A percentile compares a stretch with the other conserved stretches of the same genome.
Conservation (phyloP, 2,113 vertebrate genomes). For the Gymnobelideus leadbeateri region DNA sequence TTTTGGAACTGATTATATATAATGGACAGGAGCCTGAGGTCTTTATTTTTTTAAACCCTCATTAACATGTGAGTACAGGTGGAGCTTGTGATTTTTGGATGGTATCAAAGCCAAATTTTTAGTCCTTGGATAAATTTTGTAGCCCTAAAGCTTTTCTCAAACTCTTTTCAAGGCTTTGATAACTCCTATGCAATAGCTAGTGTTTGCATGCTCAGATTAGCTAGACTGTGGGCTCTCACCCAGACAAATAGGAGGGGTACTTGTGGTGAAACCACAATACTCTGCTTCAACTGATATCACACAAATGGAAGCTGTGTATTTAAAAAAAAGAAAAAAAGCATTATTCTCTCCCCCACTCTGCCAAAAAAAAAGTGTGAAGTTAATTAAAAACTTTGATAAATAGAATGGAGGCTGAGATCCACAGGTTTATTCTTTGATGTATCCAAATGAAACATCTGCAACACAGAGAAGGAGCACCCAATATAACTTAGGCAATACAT, state of each 20-base stretch:
- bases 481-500: constrained; percentile 45
- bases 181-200: constrained; percentile 36
- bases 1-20: not conserved
- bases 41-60: constrained; percentile 3
- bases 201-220: constrained; percentile 25
- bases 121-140: constrained; percentile 30
- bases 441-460: constrained; percentile 7
- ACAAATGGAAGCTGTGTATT: not conserved
- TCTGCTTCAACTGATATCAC: constrained; percentile 16
- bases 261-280: not conserved
- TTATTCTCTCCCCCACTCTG: not conserved
- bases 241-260: constrained; percentile 30
- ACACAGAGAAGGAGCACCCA: constrained; percentile 18
- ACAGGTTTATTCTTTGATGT: constrained; percentile 32
- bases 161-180: constrained; percentile 27
- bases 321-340: not conserved
- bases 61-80: not conserved
- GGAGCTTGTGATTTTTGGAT: not conserved
- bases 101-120: constrained; percentile 32
- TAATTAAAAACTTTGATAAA: constrained; percentile 15
- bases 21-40: not conserved
- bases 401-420: not conserved
- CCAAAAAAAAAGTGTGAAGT: not conserved
- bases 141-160: constrained; percentile 56
- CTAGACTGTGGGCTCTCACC: constrained; percentile 3